Conservation (phyloP, 1,140 invertebrate species). For the Chlorops oryzae region DNA sequence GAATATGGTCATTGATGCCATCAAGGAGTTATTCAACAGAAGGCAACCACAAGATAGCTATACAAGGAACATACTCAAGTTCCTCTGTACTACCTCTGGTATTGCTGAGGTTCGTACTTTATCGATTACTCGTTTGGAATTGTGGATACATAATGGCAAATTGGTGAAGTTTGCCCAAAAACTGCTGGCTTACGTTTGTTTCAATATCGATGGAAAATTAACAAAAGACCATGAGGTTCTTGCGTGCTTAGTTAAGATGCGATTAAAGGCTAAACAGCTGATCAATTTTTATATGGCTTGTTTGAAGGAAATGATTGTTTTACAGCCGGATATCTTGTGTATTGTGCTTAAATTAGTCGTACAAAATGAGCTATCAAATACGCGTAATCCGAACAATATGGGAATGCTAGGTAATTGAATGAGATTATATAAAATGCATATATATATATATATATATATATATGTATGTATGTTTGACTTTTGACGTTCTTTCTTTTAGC, state of each 20-base stretch:
- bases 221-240: constrained; percentile 84
- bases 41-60: constrained; percentile 80
- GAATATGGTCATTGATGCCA: constrained; percentile 73
- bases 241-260: constrained; percentile 80
- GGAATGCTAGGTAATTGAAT: constrained; percentile 45
- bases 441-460: neutral
- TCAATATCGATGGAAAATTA: constrained; percentile 68
- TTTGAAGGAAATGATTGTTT: constrained; percentile 60
- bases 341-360: constrained; percentile 88
- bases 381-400: constrained; percentile 92
- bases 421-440: neutral
- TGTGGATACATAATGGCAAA: constrained; percentile 95
- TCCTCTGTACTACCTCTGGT: constrained; percentile 78
- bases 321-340: constrained; percentile 68
- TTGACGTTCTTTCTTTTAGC: constrained; percentile 49
- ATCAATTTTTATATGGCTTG: constrained; percentile 83
- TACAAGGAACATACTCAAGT: constrained; percentile 78
- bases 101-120: constrained; percentile 75
- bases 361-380: constrained; percentile 89
- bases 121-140: constrained; percentile 76
- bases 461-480: neutral
- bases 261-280: constrained; percentile 88
- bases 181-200: constrained; percentile 84
- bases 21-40: constrained; percentile 79
- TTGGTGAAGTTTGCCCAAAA: constrained; percentile 86